These are phyloP conservation scores for Notarius lentiginosus DNA, from an alignment of 2,113 vertebrate species.

Conservation along the genomic window DNA sequence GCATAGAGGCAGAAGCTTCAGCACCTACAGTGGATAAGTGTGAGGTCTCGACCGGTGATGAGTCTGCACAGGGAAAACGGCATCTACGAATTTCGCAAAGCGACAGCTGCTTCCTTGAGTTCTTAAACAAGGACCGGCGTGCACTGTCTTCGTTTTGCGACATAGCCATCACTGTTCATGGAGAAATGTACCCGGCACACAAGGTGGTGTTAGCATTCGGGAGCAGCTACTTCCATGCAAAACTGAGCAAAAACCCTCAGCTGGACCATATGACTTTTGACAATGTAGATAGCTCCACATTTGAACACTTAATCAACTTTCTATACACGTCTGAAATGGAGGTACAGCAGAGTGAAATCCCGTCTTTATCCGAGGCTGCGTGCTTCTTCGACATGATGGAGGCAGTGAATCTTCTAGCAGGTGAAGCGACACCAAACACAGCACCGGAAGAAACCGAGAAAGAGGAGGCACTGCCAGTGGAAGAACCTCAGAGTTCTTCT, in stretches of 20 bases:
- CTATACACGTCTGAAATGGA: constrained; percentile 91
- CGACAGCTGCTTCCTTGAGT: constrained; percentile 84
- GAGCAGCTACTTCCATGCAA: constrained; percentile 95
- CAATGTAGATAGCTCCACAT: constrained; percentile 87
- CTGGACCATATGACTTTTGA: constrained; percentile 82
- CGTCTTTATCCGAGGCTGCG: constrained; percentile 84
- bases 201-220: constrained; percentile 94
- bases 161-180: constrained; percentile 84
- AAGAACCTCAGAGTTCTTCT: constrained; percentile 55
- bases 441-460: constrained; percentile 37
- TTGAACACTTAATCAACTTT: constrained; percentile 88
- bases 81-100: constrained; percentile 80
- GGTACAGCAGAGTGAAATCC: constrained; percentile 83
- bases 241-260: constrained; percentile 86
- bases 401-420: constrained; percentile 84
- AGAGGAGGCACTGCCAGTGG: constrained; percentile 59
- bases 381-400: constrained; percentile 96
- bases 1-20: background rate
- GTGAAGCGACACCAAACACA: constrained; percentile 54
- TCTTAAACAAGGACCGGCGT: constrained; percentile 89
- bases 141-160: constrained; percentile 86
- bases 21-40: background rate
- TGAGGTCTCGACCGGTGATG: background rate
- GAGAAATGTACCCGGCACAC: constrained; percentile 85
- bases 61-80: constrained; percentile 64